phyloP scores from a whole-genome alignment of 2,113 vertebrate genomes.

The Phoxinus phoxinus region DNA sequence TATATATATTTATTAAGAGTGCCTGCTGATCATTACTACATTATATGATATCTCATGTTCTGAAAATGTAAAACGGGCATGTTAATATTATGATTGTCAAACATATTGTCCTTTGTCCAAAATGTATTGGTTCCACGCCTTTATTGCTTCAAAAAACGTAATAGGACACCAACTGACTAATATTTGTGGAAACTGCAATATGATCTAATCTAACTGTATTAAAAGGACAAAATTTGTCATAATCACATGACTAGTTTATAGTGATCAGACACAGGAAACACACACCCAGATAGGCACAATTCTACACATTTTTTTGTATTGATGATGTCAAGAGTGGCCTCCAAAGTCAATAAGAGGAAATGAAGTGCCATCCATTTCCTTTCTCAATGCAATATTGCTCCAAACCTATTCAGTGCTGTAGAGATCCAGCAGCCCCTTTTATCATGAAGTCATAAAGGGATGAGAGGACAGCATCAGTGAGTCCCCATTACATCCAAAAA shows the following conservation, averaged over 20 bases:
- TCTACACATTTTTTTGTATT: background rate
- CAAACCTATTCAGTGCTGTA: constrained; percentile 14
- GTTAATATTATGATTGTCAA: too few relatives aligned
- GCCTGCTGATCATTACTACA: background rate
- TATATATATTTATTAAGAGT: background rate
- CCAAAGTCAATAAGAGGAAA: constrained; percentile 27
- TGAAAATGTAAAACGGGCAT: too few relatives aligned
- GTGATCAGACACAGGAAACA: background rate
- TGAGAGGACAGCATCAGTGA: constrained; percentile 6
- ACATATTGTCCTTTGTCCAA: background rate
- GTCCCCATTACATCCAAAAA: constrained; percentile 9
- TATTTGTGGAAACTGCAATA: background rate
- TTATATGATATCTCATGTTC: background rate
- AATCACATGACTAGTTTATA: background rate
- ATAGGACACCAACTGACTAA: background rate
- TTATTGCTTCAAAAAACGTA: background rate
- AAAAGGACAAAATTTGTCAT: background rate
- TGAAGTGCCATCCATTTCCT: background rate
- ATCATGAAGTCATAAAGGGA: constrained; percentile 31
- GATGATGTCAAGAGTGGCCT: background rate
- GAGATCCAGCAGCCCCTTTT: background rate
- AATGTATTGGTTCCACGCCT: background rate
- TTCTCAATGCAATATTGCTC: constrained; percentile 14
- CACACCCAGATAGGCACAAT: constrained; percentile 1
- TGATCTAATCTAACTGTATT: background rate